Percentiles rank a stretch among this genome's conserved stretches.
phyloP scores from a whole-genome alignment of 2,888 invertebrate genomes.

The Anorthoa munda region DNA sequence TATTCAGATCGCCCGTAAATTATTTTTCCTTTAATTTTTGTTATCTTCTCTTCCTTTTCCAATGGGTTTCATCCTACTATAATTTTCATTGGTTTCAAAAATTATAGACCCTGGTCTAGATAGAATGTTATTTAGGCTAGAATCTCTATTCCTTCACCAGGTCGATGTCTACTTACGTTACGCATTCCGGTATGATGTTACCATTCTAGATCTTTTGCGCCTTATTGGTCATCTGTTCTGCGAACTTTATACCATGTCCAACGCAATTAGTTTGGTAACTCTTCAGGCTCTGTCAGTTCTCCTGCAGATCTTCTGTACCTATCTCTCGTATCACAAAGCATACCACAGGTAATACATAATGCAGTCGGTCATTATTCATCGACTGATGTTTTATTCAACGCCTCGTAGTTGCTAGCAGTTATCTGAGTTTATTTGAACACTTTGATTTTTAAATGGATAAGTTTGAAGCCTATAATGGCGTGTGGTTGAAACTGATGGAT shows the following conservation, averaged over 20 bases:
- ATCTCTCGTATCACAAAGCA: constrained; percentile 32
- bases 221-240: background rate
- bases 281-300: background rate
- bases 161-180: background rate
- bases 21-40: no score
- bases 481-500: constrained; percentile 38
- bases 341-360: constrained; percentile 74
- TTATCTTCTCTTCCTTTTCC: no score
- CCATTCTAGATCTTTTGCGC: background rate
- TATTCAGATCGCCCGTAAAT: no score
- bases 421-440: constrained; percentile 63
- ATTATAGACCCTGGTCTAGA: no score
- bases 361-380: constrained; percentile 74
- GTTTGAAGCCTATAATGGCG: constrained; percentile 35
- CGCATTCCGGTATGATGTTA: background rate
- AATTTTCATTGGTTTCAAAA: no score
- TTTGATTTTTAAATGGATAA: constrained; percentile 58
- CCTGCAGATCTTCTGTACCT: constrained; percentile 10
- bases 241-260: background rate
- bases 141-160: no score
- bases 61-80: no score
- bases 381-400: constrained; percentile 73
- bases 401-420: constrained; percentile 62
- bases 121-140: no score
- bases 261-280: background rate